phyloP scores from a whole-genome alignment of 2,113 vertebrate species.

The Acanthisitta chloris region DNA sequence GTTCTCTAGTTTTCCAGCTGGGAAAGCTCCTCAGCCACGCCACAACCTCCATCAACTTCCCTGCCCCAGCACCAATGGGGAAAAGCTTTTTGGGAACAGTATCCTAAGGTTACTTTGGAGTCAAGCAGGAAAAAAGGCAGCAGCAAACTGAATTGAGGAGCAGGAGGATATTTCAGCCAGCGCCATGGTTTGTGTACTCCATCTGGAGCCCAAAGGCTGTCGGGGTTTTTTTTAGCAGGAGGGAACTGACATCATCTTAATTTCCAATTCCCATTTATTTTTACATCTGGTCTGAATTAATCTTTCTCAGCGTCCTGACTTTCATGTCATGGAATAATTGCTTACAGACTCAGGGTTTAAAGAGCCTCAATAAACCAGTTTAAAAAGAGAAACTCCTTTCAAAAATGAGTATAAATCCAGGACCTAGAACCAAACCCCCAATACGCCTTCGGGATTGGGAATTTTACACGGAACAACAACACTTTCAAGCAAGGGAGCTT shows the following conservation, averaged over 20 bases:
- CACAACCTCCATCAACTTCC: neutral
- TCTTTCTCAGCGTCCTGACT: conserved; percentile 71
- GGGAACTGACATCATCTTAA: conserved; percentile 77
- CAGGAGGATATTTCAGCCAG: conserved; percentile 58
- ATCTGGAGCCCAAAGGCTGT: conserved; percentile 74
- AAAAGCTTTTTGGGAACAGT: neutral
- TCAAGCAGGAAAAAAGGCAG: neutral
- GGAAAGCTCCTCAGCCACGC: neutral
- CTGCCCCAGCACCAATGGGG: neutral
- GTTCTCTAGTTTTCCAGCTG: neutral
- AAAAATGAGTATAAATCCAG: neutral
- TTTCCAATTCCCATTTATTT: conserved; percentile 78
- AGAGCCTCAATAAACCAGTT: conserved; percentile 17
- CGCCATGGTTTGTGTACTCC: conserved; percentile 43
- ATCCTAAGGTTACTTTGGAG: neutral
- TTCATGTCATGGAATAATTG: conserved; percentile 81
- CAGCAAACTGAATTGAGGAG: conserved; percentile 22
- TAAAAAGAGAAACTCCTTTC: neutral
- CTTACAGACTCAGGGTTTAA: conserved; percentile 70
- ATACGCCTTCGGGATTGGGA: neutral
- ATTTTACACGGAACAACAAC: neutral
- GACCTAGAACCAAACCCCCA: neutral
- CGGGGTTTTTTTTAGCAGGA: conserved; percentile 36
- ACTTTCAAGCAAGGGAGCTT: conserved; percentile 26
- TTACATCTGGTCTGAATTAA: conserved; percentile 82